phyloP scores from a whole-genome alignment of 1,140 invertebrate genomes.

The Ceratina australensis region DNA sequence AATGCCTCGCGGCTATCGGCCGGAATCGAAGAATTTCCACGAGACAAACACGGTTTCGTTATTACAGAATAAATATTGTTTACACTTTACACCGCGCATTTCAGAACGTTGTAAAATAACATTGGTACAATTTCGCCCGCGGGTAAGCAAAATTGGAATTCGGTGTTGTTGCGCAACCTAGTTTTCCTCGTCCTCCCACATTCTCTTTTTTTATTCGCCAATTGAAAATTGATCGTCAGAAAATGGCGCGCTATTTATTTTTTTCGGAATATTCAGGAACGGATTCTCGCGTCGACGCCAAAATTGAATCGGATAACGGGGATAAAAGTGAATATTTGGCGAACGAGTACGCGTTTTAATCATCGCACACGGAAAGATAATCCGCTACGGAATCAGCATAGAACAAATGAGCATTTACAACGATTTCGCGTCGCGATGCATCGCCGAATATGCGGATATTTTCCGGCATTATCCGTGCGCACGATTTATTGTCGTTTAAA shows the following conservation, averaged over 20 bases:
- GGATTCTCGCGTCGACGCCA: background rate
- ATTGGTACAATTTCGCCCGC: background rate
- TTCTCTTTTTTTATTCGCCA: background rate
- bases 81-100: background rate
- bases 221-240: constrained; percentile 6
- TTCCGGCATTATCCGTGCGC: background rate
- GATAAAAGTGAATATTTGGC: constrained; percentile 38
- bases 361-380: constrained; percentile 29
- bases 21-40: background rate
- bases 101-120: background rate
- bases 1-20: too few species aligned
- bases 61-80: background rate
- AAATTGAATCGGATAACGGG: constrained; percentile 31
- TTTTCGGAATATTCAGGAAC: background rate
- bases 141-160: constrained; percentile 14
- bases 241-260: background rate
- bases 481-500: too few species aligned
- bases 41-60: background rate
- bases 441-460: background rate
- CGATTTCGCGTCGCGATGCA: background rate
- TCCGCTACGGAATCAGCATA: background rate
- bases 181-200: background rate
- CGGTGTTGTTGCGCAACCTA: too few species aligned
- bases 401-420: constrained; percentile 13
- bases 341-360: constrained; percentile 24